These are phyloP conservation scores for Heliconius cydno DNA, from an alignment of 2,888 invertebrate species.

Conservation along the genomic window DNA sequence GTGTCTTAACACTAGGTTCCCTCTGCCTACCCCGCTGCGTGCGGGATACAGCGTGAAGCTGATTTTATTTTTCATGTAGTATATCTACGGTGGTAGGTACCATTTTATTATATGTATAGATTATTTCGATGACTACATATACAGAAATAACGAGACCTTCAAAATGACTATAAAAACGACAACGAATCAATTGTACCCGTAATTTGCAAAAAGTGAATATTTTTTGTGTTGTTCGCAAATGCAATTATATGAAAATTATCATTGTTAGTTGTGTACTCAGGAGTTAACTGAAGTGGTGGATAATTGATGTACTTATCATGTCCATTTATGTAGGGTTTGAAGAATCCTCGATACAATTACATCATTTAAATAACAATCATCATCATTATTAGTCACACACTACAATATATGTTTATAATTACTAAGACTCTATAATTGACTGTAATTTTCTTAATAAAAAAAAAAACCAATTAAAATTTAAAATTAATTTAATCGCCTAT, in stretches of 20 bases:
- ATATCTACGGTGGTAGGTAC: too few species aligned
- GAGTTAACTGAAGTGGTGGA: slow-evolving; percentile 1
- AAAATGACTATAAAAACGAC: neutral
- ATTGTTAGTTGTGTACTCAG: slow-evolving; percentile 28
- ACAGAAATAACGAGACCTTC: slow-evolving; percentile 23
- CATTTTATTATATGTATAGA: too few species aligned
- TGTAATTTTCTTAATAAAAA: neutral
- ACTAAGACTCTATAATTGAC: neutral
- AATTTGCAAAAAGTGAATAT: slow-evolving; percentile 15
- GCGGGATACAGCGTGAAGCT: too few species aligned
- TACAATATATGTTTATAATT: neutral
- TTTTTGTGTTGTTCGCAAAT: slow-evolving; percentile 7
- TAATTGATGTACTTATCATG: slow-evolving; percentile 21
- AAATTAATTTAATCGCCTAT: neutral
- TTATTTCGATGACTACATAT: slow-evolving; percentile 1
- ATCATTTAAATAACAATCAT: slow-evolving; percentile 6
- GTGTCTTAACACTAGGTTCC: too few species aligned
- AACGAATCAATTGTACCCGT: slow-evolving; percentile 15
- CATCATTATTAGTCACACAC: slow-evolving; percentile 3
- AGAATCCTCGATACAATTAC: slow-evolving; percentile 19
- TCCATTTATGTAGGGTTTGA: neutral
- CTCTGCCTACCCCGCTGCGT: too few species aligned
- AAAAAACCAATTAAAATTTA: neutral
- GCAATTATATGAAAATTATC: slow-evolving; percentile 25
- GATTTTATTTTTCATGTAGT: too few species aligned